A percentile compares a stretch with the other conserved stretches of the same genome.
Evolutionary conservation across 2,888 invertebrate genomes (phyloP).

Genomic region (Leptinotarsa haldemani): DNA sequence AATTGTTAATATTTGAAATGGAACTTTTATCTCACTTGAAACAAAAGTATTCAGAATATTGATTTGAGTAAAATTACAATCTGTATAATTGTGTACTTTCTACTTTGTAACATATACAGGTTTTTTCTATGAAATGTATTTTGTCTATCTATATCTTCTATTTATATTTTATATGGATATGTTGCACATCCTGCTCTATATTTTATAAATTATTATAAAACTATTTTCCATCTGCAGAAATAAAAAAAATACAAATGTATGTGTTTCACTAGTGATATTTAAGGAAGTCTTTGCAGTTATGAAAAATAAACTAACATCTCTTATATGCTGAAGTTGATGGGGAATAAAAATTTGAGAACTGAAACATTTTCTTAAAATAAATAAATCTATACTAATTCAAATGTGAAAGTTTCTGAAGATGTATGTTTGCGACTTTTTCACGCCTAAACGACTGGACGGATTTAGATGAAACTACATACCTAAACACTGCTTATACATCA

Average conservation of each 20-base stretch:
- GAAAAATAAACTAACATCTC: too few species aligned
- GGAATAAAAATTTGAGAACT: too few species aligned
- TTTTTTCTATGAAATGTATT: slow-evolving; percentile 42
- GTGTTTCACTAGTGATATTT: neutral
- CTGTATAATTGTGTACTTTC: slow-evolving; percentile 28
- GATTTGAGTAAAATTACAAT: slow-evolving; percentile 15
- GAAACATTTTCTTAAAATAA: too few species aligned
- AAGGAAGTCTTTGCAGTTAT: too few species aligned
- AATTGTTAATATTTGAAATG: neutral
- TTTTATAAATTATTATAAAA: slow-evolving; percentile 45
- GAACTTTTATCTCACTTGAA: neutral
- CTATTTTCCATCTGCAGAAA: slow-evolving; percentile 37
- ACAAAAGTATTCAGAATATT: neutral
- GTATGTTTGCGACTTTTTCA: too few species aligned
- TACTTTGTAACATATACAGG: slow-evolving; percentile 7
- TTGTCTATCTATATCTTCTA: slow-evolving; percentile 44
- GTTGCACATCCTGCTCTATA: slow-evolving; percentile 50
- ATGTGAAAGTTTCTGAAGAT: too few species aligned
- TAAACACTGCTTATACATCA: too few species aligned
- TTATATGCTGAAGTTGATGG: too few species aligned
- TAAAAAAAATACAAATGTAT: slow-evolving; percentile 34
- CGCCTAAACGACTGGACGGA: too few species aligned
- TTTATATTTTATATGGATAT: slow-evolving; percentile 46
- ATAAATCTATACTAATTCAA: too few species aligned
- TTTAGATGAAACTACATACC: too few species aligned